A percentile compares a stretch with the other conserved stretches of the same genome.
phyloP scores from a whole-genome alignment of 2,888 invertebrate genomes.

The Ariolimax columbianus region DNA sequence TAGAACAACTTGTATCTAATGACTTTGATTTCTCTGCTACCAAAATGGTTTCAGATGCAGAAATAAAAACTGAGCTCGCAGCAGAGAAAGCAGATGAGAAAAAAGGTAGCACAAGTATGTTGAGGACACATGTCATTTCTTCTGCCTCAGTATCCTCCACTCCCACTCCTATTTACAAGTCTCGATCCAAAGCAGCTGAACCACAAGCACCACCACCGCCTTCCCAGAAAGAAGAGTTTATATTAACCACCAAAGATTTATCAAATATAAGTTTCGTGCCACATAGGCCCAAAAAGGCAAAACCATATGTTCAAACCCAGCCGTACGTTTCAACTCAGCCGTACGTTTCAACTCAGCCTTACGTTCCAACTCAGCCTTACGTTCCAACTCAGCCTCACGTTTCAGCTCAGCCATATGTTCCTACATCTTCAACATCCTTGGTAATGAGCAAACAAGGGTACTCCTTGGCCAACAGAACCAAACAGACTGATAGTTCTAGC shows the following conservation, averaged over 20 bases:
- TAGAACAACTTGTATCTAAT: neutral
- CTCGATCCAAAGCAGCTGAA: slow-evolving; percentile 5
- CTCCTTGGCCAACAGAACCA: neutral
- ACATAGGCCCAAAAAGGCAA: slow-evolving; percentile 27
- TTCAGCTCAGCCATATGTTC: neutral
- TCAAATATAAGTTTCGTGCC: slow-evolving; percentile 53
- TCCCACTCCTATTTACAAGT: neutral
- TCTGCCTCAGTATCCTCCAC: neutral
- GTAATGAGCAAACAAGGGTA: slow-evolving; percentile 12
- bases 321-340: neutral
- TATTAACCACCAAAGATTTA: slow-evolving; percentile 70
- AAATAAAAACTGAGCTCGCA: neutral
- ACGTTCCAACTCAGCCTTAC: slow-evolving; percentile 1
- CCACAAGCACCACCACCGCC: neutral
- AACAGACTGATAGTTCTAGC: slow-evolving; percentile 9
- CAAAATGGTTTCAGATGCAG: neutral
- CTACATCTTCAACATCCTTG: slow-evolving; percentile 17
- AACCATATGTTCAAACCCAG: slow-evolving; percentile 11
- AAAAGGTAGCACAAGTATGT: slow-evolving; percentile 25
- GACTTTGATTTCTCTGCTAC: neutral
- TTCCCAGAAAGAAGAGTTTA: slow-evolving; percentile 67
- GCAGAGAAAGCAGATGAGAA: neutral
- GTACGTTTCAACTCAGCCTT: neutral
- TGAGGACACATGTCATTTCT: slow-evolving; percentile 22
- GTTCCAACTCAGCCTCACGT: slow-evolving; percentile 9